These are phyloP conservation scores for Sycobia sp. DNA, from an alignment of 1,140 invertebrate genomes.

Conservation along the genomic window DNA sequence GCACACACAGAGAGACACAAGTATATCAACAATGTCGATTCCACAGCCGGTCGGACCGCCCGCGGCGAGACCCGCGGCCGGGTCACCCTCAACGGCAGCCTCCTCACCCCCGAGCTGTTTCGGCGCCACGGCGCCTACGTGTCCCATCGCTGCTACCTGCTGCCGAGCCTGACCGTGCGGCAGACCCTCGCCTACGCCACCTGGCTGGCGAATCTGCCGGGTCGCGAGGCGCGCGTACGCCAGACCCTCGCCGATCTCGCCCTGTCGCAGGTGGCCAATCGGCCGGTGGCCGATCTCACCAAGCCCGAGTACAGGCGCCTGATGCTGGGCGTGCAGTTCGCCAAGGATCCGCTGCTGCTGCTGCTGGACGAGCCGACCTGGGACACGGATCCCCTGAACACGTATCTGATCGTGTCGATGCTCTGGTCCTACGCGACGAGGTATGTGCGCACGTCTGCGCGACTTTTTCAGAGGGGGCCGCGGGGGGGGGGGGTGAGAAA, in stretches of 20 bases:
- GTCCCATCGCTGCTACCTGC: constrained; percentile 78
- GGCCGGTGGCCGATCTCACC: constrained; percentile 78
- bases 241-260: constrained; percentile 90
- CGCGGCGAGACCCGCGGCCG: constrained; percentile 79
- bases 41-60: constrained; percentile 68
- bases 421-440: constrained; percentile 85
- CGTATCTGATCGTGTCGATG: constrained; percentile 90
- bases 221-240: constrained; percentile 62
- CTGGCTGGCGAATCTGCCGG: constrained; percentile 54
- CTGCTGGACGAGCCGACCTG: constrained; percentile 89
- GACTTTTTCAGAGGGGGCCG: too few relatives aligned
- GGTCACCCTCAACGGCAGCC: constrained; percentile 82
- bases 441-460: neutral
- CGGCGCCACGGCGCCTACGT: constrained; percentile 85
- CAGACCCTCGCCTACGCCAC: constrained; percentile 84
- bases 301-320: constrained; percentile 83
- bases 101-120: constrained; percentile 80
- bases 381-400: constrained; percentile 88
- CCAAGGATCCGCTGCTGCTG: constrained; percentile 84
- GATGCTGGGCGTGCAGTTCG: constrained; percentile 84
- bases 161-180: constrained; percentile 83
- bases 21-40: too few relatives aligned
- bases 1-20: too few relatives aligned
- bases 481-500: too few relatives aligned
- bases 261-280: constrained; percentile 82